These are phyloP conservation scores for Cryptoprocta ferox DNA, from an alignment of 2,797 vertebrate genomes.

Conservation along the genomic window DNA sequence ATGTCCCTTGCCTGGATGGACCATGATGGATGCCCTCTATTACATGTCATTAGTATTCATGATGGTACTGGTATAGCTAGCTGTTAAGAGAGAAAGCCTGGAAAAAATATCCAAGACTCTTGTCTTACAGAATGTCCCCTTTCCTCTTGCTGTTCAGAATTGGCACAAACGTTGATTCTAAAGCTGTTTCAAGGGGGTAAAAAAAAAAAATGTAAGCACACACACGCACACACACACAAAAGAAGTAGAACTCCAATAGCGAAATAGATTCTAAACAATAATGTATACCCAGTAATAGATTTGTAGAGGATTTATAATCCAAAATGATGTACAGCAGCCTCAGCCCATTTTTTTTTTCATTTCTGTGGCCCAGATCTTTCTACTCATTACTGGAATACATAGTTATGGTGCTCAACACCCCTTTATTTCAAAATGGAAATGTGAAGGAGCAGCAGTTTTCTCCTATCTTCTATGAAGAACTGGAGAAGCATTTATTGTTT, in stretches of 20 bases:
- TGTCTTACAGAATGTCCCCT: neutral
- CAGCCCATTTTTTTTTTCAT: conserved; percentile 18
- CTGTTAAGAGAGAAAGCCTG: neutral
- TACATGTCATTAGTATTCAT: conserved; percentile 58
- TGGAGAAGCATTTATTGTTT: conserved; percentile 59
- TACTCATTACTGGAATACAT: conserved; percentile 12
- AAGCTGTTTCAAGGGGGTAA: neutral
- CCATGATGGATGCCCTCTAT: conserved; percentile 58
- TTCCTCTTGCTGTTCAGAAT: neutral
- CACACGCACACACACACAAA: neutral
- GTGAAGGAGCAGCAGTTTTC: neutral
- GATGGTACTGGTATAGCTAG: neutral
- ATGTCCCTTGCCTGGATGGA: conserved; percentile 2
- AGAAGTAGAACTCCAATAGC: neutral
- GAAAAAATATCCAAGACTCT: neutral
- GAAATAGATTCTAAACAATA: neutral
- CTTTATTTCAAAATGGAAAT: conserved; percentile 53
- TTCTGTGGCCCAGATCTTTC: conserved; percentile 41
- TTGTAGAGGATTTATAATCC: neutral
- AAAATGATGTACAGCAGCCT: neutral
- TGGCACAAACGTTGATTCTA: neutral
- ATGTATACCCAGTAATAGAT: neutral
- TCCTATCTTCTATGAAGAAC: neutral
- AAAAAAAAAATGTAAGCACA: neutral
- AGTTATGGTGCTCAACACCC: neutral